A percentile compares a stretch with the other conserved stretches of the same genome.
These are phyloP conservation scores for Pagetopsis macropterus DNA, from an alignment of 2,797 vertebrate genomes.

Conservation along the genomic window DNA sequence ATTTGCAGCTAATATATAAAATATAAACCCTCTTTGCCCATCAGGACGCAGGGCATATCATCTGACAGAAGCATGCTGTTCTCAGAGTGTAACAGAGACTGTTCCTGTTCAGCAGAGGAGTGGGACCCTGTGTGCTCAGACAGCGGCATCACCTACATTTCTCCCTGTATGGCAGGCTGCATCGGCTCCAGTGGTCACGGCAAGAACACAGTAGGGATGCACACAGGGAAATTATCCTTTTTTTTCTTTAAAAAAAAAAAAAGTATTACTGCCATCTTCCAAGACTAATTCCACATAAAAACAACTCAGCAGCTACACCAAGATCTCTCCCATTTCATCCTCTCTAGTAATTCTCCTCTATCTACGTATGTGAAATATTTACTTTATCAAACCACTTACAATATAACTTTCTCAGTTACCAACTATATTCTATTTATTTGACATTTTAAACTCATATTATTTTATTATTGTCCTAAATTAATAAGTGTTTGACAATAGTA, in stretches of 20 bases:
- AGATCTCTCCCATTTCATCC: background rate
- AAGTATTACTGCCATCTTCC: background rate
- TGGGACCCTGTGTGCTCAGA: constrained; percentile 95
- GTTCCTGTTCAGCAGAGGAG: constrained; percentile 82
- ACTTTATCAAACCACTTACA: no score
- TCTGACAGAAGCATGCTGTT: constrained; percentile 72
- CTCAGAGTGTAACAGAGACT: constrained; percentile 87
- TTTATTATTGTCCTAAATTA: background rate
- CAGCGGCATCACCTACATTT: constrained; percentile 88
- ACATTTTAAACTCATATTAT: background rate
- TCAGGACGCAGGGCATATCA: constrained; percentile 80
- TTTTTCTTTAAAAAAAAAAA: background rate
- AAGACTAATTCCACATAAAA: no score
- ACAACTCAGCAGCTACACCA: no score
- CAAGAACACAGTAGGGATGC: constrained; percentile 83
- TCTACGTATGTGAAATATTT: background rate
- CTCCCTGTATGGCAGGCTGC: constrained; percentile 94
- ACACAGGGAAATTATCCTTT: background rate
- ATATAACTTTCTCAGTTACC: no score
- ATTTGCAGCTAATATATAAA: background rate
- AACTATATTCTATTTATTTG: no score
- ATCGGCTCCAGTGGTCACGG: constrained; percentile 83
- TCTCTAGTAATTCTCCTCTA: background rate
- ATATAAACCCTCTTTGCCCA: constrained; percentile 5
- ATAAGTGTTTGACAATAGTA: background rate